Evolutionary conservation across 2,113 vertebrate species (phyloP).

Genomic region (Theristicus caerulescens): DNA sequence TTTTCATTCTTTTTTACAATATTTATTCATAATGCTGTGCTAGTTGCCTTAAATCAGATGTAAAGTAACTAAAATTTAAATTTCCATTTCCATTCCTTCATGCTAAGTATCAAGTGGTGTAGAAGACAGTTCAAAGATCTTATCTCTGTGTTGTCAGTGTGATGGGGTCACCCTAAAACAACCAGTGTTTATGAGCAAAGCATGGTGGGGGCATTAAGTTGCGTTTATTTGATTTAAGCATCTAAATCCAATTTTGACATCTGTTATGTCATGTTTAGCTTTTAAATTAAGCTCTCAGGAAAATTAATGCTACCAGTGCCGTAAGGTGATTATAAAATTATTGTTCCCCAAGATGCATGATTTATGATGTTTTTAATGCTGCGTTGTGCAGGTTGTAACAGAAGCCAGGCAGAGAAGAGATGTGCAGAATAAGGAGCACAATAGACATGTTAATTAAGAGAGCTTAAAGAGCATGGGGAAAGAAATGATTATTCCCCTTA

Average conservation of each 20-base stretch:
- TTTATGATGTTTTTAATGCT: background rate
- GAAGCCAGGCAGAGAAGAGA: background rate
- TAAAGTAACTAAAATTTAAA: background rate
- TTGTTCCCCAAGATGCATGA: background rate
- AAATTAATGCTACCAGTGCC: background rate
- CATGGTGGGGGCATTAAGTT: background rate
- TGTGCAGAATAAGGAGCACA: background rate
- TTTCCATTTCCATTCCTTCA: background rate
- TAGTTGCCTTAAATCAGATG: background rate
- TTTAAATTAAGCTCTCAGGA: slow-evolving; percentile 16
- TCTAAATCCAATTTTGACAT: background rate
- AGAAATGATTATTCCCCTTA: background rate
- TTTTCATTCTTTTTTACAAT: background rate
- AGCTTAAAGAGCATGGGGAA: background rate
- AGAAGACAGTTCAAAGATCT: background rate
- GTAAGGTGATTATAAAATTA: background rate
- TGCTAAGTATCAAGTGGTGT: background rate
- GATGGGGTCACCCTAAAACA: background rate
- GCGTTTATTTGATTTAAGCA: background rate
- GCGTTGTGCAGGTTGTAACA: background rate
- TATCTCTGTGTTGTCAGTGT: background rate
- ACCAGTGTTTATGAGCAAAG: background rate
- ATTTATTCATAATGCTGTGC: background rate
- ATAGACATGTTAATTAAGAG: background rate
- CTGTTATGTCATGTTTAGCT: background rate